Evolutionary conservation across 2,113 vertebrate species (phyloP), one percentile per base, ranked within the genome.

Genomic region (Platanista minor): DNA sequence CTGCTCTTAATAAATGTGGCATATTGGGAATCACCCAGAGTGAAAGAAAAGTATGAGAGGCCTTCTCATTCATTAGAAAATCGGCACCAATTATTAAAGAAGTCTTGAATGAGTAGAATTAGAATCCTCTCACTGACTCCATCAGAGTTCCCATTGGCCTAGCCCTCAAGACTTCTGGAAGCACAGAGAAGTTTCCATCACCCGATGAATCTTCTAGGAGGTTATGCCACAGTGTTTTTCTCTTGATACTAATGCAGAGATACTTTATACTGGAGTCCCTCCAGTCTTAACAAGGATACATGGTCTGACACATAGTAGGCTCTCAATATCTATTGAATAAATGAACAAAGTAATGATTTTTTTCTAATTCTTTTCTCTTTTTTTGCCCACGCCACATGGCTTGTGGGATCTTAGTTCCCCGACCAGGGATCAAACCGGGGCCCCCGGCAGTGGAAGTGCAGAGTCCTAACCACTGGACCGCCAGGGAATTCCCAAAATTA

Each of bases 31-130:
- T 71, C 29, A 71, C 59, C 4, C 3, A 96, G 29, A 84, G 14
- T n/a, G 3, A 89, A 84, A 95, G 27, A 62, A 93, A 88, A 90
- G 61, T 77, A 74, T 23, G 54, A 29, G 59, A 54, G 49, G 33
- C 14, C 18, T 90, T 54, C 59, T 94, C 74, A 86, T 41, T 97
- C 29, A 86, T 59, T 94, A 74, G 59, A 57, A 78, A 92, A 87
- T 74, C n/a, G 83, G 61, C 21, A 74, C 14, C 49, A 96, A 23
- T 93, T 85, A 82, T 67, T 85, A 85, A 66, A 96, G 46, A 95
- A 82, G 6, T 15, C 57, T 74, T 91, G 23, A 61, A 88, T 13
- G 25, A 36, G 8, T 72, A 8, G 14, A 20, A 83, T 92, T 95
- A 90, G 75, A 90, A 84, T 57, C 39, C 41, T 75, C 23, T 91